A percentile compares a stretch with the other conserved stretches of the same genome.
Evolutionary conservation across 2,888 invertebrate species (phyloP).

Genomic region (Campoplex nolae): DNA sequence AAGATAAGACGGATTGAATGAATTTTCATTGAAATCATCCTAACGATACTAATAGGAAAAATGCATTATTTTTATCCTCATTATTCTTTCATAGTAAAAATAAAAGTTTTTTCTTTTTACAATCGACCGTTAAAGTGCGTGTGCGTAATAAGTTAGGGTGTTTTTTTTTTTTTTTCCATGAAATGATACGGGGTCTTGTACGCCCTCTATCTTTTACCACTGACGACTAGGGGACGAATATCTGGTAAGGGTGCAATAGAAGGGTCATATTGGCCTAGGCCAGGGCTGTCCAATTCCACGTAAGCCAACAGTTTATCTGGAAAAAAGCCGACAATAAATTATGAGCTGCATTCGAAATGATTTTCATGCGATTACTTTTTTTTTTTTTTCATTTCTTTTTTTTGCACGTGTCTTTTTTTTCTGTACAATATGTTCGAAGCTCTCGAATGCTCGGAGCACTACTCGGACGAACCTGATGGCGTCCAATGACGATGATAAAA

Average conservation of each 20-base stretch:
- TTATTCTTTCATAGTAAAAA: neutral
- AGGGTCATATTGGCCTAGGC: conserved; percentile 64
- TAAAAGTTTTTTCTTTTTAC: neutral
- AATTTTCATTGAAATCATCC: neutral
- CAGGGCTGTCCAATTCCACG: conserved; percentile 34
- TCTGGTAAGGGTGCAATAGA: conserved; percentile 17
- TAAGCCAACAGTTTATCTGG: neutral
- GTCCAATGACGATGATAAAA: no score
- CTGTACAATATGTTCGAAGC: neutral
- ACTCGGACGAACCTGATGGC: neutral
- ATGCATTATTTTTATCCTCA: neutral
- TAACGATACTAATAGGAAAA: neutral
- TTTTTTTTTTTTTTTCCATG: conserved; percentile 1
- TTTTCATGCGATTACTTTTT: neutral
- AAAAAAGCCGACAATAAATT: conserved; percentile 1
- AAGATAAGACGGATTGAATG: no score
- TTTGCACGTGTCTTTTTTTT: neutral
- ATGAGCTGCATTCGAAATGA: neutral
- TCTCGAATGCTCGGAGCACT: neutral
- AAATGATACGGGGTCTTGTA: conserved; percentile 26
- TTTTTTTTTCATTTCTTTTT: no score
- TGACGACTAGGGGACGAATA: conserved; percentile 34
- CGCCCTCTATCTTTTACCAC: conserved; percentile 24
- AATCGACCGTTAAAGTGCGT: neutral
- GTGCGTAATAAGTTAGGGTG: conserved; percentile 21